Conservation (phyloP, 2,888 invertebrate species). For the Gymnosoma rotundatum region DNA sequence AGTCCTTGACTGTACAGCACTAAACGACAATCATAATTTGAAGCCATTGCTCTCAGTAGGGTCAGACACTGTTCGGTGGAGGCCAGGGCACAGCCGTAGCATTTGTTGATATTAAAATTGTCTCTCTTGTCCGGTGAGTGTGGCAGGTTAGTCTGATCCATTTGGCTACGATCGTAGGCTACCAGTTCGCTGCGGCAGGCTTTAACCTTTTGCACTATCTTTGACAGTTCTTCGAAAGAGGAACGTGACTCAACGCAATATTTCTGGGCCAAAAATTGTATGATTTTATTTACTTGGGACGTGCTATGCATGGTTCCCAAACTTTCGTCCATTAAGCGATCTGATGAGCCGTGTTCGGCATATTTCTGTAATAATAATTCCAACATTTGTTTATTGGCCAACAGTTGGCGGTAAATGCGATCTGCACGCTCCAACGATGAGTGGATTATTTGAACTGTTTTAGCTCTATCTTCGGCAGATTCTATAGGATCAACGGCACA, state of each 20-base stretch:
- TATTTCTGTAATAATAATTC: constrained; percentile 94
- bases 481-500: constrained; percentile 99
- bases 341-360: constrained; percentile 90
- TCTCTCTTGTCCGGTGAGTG: constrained; percentile 75
- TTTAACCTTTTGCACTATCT: constrained; percentile 93
- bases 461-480: constrained; percentile 97
- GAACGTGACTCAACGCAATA: constrained; percentile 97
- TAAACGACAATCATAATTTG: constrained; percentile 88
- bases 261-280: constrained; percentile 96
- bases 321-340: constrained; percentile 84
- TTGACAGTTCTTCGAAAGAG: constrained; percentile 96
- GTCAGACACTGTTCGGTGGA: constrained; percentile 97
- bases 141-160: constrained; percentile 80
- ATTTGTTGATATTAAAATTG: constrained; percentile 84
- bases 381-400: constrained; percentile 93
- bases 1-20: constrained; percentile 92
- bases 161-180: constrained; percentile 92
- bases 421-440: constrained; percentile 96
- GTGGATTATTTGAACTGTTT: constrained; percentile 96
- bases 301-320: constrained; percentile 83
- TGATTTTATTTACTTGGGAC: constrained; percentile 93
- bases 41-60: constrained; percentile 93
- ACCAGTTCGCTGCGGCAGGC: constrained; percentile 95
- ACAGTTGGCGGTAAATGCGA: constrained; percentile 94
- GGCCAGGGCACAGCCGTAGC: constrained; percentile 94